Conservation (phyloP, 2,888 invertebrate genomes). For the Melanchra persicariae region DNA sequence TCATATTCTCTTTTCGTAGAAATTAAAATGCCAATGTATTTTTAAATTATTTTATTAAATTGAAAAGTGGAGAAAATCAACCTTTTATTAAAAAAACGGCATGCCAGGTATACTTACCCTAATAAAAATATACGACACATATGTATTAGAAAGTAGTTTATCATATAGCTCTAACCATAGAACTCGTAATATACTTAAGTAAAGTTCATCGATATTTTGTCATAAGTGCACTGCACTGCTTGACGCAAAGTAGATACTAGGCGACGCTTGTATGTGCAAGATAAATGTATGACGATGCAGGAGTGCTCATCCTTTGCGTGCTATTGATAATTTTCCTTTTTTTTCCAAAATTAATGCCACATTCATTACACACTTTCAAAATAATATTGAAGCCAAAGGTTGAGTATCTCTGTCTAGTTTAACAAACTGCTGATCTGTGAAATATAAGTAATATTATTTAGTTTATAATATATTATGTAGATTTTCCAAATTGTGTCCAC, state of each 20-base stretch:
- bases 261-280: slow-evolving; percentile 65
- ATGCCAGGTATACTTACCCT: slow-evolving; percentile 51
- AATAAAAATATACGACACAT: slow-evolving; percentile 20
- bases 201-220: slow-evolving; percentile 33
- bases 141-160: slow-evolving; percentile 56
- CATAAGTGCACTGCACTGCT: slow-evolving; percentile 68
- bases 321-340: too few species aligned
- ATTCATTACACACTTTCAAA: too few species aligned
- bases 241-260: slow-evolving; percentile 65
- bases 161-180: too few species aligned
- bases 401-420: slow-evolving; percentile 23
- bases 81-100: slow-evolving; percentile 30
- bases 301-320: slow-evolving; percentile 24
- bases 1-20: too few species aligned
- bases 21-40: too few species aligned
- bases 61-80: slow-evolving; percentile 11
- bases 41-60: too few species aligned
- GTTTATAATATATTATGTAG: too few species aligned
- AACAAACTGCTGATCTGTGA: slow-evolving; percentile 10
- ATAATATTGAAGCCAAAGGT: too few species aligned
- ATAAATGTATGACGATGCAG: slow-evolving; percentile 16
- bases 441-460: neutral
- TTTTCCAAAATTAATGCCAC: too few species aligned
- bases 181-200: too few species aligned
- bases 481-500: too few species aligned